Evolutionary conservation across 2,888 invertebrate species (phyloP), one percentile per base, ranked within the genome.

Genomic region (Lepidonotus clava): DNA sequence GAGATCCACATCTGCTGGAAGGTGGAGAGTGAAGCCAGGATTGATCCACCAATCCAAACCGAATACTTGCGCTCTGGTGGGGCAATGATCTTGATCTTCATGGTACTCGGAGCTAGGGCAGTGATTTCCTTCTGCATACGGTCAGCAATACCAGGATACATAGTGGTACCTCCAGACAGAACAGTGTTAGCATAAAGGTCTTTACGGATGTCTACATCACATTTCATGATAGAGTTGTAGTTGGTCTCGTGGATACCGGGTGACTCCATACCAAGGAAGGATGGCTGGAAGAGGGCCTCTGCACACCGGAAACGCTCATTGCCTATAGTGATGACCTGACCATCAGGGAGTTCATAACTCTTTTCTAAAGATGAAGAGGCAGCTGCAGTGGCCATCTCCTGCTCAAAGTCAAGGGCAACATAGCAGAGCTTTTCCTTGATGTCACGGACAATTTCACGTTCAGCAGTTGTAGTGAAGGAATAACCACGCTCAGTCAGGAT

Each of bases 341-440:
- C 93, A 87, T 93, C 93, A 41, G 94, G 94, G 53, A 94, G 90
- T 88, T 93, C 93, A 89, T 93, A 93, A 88, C 91, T 91, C 90
- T 93, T 93, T 88, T 93, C 92, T 67, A 92, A 89, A 83, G 92
- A 90, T 46, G 90, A 90, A 18, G 90, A 90, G 8, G 90, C 89
- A n/a, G 92, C 91, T 32, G 87, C 88, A 71, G 92, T 92, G 71
- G 90, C 89, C 93, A 93, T 93, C 90, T 93, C 93, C 89, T 93
- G 92, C 86, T 93, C 93, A 89, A 92, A 93, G 91, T 93, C 92
- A 18, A 92, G 89, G 83, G 93, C 92, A 66, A 92, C 92, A 90
- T 93, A 93, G 90, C 92, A 91, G 83, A 93, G 88, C 95, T 98
- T 98, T 94, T 98, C 98, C 95, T 98, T 98, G 95, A 98, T 98